A percentile compares a stretch with the other conserved stretches of the same genome.
These are phyloP conservation scores for Cabera pusaria DNA, from an alignment of 2,888 invertebrate genomes.

Conservation along the genomic window DNA sequence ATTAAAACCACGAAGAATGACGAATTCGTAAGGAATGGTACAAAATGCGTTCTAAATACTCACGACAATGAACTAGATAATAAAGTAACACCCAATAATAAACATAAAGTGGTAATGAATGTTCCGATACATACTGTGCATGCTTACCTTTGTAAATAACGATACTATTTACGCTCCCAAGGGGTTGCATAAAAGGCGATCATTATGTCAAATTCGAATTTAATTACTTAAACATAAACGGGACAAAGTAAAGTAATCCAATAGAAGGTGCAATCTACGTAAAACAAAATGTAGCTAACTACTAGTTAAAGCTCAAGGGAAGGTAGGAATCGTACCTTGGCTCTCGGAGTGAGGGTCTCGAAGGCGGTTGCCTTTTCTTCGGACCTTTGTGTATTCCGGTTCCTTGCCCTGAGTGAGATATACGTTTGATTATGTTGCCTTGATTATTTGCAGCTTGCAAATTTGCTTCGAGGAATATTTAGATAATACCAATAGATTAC, in stretches of 20 bases:
- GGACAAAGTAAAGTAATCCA: conserved; percentile 65
- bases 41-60: conserved; percentile 25
- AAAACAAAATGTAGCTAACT: conserved; percentile 77
- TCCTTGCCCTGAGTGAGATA: conserved; percentile 92
- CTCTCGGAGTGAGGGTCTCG: conserved; percentile 92
- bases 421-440: too few relatives aligned
- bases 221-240: conserved; percentile 72
- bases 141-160: conserved; percentile 82
- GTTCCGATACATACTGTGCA: conserved; percentile 69
- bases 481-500: too few relatives aligned
- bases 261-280: conserved; percentile 76
- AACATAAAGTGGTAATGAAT: conserved; percentile 27
- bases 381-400: conserved; percentile 92
- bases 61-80: conserved; percentile 27
- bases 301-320: conserved; percentile 61
- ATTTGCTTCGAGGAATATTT: too few relatives aligned
- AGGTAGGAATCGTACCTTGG: conserved; percentile 84
- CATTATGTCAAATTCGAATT: conserved; percentile 77
- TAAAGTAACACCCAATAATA: conserved; percentile 28
- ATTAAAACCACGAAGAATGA: conserved; percentile 24
- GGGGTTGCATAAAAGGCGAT: conserved; percentile 82
- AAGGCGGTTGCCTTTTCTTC: conserved; percentile 91
- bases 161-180: conserved; percentile 81
- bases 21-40: conserved; percentile 25
- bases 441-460: too few relatives aligned